Evolutionary conservation across 30 jellyfish, hydroid and myxozoan genomes (phyloP), one percentile per base, ranked within the genome.

Genomic region (Chrysaora quinquecirrha): DNA sequence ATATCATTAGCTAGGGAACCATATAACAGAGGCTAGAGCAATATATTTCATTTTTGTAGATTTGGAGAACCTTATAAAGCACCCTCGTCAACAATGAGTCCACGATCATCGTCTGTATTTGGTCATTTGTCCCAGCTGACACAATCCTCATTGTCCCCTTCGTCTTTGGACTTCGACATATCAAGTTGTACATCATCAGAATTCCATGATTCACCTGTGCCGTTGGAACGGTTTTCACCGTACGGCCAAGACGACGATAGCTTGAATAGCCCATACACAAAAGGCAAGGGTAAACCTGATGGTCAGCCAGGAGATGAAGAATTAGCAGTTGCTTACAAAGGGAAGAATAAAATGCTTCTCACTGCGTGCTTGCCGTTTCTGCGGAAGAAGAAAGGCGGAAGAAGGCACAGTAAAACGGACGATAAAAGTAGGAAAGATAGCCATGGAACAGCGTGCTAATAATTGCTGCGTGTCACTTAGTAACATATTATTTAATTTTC

Each of bases 191-290:
- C 62, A 14, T 72, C 86, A 54, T 82, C 97, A 3, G 94, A 75
- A 28, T 31, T 79, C 64, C 34, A 62, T n/a, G 64, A 86, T 14
- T 76, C 92, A 0, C 84, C 87, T 4, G 76, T 84, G 34, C 87
- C 89, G 49, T 16, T 52, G 74, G 89, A 74, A 61, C 87, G 96
- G 58, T 47, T 79, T 10, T 76, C 92, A 2, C 96, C 96, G 30
- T 87, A 90, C 65, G 93, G 96, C 21, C 96, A 87, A 62, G 96
- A 78, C 64, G 94, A 82, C 65, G 94, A 82, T 27, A 80, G 52
- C 7, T 19, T 67, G 77, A 72, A 67, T 19, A 82, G 92, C 60
- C 92, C 92, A 3, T 82, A 85, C 29, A 22, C 85, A 23, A 68
- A 35, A 52, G 14, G 54, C 19, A 49, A 69, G 50, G 29, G 65